Percentiles rank a stretch among this genome's conserved stretches.
These are phyloP conservation scores for Trachelus stipa DNA, from an alignment of 2,888 invertebrate genomes.

Conservation along the genomic window DNA sequence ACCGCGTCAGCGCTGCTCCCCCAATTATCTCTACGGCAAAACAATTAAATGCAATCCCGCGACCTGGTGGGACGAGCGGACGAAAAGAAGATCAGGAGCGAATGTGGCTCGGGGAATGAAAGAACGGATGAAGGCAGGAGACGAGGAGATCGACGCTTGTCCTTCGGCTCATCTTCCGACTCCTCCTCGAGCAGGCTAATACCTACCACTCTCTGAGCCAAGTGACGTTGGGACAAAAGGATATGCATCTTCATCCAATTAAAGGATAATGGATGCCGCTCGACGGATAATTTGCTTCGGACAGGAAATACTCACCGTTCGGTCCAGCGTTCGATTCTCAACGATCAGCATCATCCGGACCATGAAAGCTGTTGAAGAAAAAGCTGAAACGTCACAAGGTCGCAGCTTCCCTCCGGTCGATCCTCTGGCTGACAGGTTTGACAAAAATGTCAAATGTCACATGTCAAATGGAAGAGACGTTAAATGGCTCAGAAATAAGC, in stretches of 20 bases:
- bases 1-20: constrained; percentile 31
- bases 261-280: constrained; percentile 33
- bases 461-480: too few relatives aligned
- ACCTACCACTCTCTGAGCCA: constrained; percentile 9
- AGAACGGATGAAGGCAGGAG: too few relatives aligned
- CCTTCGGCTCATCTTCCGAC: not conserved
- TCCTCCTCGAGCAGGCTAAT: not conserved
- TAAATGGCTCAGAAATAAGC: not conserved
- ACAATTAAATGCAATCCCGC: constrained; percentile 48
- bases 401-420: too few relatives aligned
- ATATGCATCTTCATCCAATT: constrained; percentile 60
- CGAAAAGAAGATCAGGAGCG: not conserved
- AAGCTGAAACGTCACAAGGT: too few relatives aligned
- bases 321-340: not conserved
- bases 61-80: too few relatives aligned
- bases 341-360: not conserved
- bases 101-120: not conserved
- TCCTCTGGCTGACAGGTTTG: too few relatives aligned
- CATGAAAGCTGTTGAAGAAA: too few relatives aligned
- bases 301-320: not conserved
- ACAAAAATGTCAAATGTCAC: too few relatives aligned
- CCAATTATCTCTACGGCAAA: constrained; percentile 54
- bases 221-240: constrained; percentile 36
- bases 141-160: not conserved
- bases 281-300: constrained; percentile 22